phyloP scores from a whole-genome alignment of 2,888 invertebrate genomes.

The Nymphalis polychloros region DNA sequence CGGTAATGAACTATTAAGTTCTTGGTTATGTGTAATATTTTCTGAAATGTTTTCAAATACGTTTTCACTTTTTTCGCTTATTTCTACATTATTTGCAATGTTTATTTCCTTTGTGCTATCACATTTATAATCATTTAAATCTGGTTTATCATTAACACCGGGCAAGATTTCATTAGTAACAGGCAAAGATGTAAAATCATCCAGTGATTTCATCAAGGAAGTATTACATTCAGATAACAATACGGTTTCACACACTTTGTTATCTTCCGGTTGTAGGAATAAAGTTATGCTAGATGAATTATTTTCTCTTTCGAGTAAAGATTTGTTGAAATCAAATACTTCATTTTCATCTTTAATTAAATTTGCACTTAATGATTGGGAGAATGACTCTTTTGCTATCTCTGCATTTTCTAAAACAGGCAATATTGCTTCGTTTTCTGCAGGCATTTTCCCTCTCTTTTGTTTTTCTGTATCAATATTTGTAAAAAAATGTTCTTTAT shows the following conservation, averaged over 20 bases:
- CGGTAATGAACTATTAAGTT: background rate
- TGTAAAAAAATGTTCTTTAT: slow-evolving; percentile 37
- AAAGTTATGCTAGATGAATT: background rate
- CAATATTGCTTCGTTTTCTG: slow-evolving; percentile 1
- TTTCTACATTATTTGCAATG: background rate
- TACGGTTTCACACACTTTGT: background rate
- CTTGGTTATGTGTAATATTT: background rate
- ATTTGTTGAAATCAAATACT: background rate
- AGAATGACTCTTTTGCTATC: background rate
- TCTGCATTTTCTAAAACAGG: slow-evolving; percentile 8
- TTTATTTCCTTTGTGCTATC: background rate
- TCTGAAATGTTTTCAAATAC: background rate
- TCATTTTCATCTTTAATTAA: background rate
- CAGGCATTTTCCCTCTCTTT: slow-evolving; percentile 1
- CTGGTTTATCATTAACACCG: background rate
- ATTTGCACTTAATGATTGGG: no score
- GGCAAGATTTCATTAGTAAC: background rate
- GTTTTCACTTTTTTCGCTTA: background rate
- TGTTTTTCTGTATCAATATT: slow-evolving; percentile 20
- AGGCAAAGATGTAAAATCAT: background rate
- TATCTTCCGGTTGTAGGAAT: background rate
- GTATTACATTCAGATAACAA: background rate
- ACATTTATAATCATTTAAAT: background rate
- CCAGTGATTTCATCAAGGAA: background rate
- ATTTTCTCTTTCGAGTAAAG: background rate